These are phyloP conservation scores for Melanotaenia boesemani DNA, from an alignment of 2,797 vertebrate genomes.

Conservation along the genomic window DNA sequence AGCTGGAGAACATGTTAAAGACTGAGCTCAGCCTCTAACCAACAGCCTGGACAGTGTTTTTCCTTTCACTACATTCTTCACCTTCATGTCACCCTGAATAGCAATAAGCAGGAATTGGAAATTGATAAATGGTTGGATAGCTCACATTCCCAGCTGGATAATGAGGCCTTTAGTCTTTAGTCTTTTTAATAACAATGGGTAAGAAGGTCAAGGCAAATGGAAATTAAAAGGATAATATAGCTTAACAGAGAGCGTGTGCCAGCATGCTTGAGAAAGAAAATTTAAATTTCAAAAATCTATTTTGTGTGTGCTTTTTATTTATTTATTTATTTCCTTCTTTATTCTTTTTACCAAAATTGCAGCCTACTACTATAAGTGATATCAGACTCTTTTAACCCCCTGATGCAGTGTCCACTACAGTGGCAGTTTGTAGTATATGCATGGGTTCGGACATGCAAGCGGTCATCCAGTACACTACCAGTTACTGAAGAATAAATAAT, in stretches of 20 bases:
- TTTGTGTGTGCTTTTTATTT: not conserved
- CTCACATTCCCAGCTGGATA: not conserved
- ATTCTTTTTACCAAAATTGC: not conserved
- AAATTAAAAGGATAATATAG: not conserved
- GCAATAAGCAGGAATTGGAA: not conserved
- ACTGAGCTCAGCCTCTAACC: not conserved
- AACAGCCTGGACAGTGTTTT: not conserved
- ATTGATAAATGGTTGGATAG: not conserved
- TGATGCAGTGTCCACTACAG: too few relatives aligned
- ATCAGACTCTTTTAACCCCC: too few relatives aligned
- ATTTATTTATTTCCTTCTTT: too few relatives aligned
- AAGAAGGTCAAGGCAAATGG: not conserved
- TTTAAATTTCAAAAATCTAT: not conserved
- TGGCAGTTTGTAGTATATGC: too few relatives aligned
- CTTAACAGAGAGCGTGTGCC: not conserved
- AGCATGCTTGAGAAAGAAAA: not conserved
- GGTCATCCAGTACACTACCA: too few relatives aligned
- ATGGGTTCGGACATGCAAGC: too few relatives aligned
- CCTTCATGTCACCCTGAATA: not conserved
- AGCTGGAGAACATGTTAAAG: not conserved
- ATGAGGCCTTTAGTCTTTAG: not conserved
- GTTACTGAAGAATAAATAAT: too few relatives aligned
- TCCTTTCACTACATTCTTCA: not conserved
- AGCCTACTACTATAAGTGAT: not conserved
- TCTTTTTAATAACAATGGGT: not conserved